phyloP scores from a whole-genome alignment of 2,113 vertebrate genomes.

The Chaetura pelagica region DNA sequence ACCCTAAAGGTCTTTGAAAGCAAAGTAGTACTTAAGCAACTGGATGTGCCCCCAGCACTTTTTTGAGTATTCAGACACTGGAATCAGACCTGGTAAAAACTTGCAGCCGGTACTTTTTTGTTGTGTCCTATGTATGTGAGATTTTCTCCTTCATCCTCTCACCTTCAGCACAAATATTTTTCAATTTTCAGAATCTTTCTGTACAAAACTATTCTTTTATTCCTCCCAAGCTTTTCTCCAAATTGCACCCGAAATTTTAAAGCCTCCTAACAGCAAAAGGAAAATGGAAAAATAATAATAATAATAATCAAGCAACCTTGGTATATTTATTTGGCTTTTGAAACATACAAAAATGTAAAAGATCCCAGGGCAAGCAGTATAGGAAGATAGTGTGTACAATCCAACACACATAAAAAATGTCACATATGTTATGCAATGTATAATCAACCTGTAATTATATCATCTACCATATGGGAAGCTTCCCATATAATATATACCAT shows the following conservation, averaged over 20 bases:
- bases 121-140: not conserved
- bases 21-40: not conserved
- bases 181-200: not conserved
- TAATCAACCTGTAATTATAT: not conserved
- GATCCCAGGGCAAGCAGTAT: not conserved
- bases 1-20: not conserved
- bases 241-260: not conserved
- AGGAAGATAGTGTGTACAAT: not conserved
- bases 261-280: not conserved
- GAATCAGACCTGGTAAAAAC: not conserved
- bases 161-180: not conserved
- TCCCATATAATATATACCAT: not conserved
- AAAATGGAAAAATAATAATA: not conserved
- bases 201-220: not conserved
- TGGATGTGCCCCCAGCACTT: not conserved
- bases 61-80: not conserved
- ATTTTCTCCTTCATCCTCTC: not conserved
- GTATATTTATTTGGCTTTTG: not conserved
- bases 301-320: not conserved
- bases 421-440: not conserved
- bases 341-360: rapidly evolving
- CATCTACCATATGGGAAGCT: not conserved
- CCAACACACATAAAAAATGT: not conserved
- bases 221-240: not conserved
- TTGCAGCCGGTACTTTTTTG: not conserved